phyloP scores from a whole-genome alignment of 1,140 invertebrate genomes.

The Augochlora pura region DNA sequence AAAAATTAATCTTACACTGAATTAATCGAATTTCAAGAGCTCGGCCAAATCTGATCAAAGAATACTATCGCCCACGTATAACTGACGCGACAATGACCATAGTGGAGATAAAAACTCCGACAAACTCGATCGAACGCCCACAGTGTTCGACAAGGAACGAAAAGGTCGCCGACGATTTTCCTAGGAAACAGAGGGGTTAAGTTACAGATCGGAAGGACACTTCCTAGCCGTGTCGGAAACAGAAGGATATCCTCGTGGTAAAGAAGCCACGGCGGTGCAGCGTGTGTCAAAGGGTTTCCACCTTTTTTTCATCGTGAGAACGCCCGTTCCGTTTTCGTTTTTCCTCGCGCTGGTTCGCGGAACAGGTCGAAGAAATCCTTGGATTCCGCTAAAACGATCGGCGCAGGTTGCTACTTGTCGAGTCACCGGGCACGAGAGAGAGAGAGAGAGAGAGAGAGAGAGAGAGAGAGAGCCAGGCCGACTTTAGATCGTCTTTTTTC shows the following conservation, averaged over 20 bases:
- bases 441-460: too few relatives aligned
- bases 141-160: too few relatives aligned
- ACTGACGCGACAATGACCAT: too few relatives aligned
- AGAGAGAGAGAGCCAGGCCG: too few relatives aligned
- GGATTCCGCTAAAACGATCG: slow-evolving; percentile 56
- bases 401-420: slow-evolving; percentile 24
- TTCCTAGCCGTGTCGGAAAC: slow-evolving; percentile 44
- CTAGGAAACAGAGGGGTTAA: slow-evolving; percentile 8
- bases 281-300: slow-evolving; percentile 33
- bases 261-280: slow-evolving; percentile 41
- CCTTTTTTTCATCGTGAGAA: slow-evolving; percentile 40
- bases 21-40: too few relatives aligned
- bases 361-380: slow-evolving; percentile 3
- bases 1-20: too few relatives aligned
- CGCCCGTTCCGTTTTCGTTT: not conserved
- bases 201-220: slow-evolving; percentile 30
- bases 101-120: too few relatives aligned
- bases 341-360: not conserved
- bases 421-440: not conserved
- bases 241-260: slow-evolving; percentile 52
- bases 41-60: too few relatives aligned
- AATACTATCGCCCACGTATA: too few relatives aligned
- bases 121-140: too few relatives aligned
- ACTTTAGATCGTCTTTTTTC: not conserved
- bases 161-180: too few relatives aligned